Base-by-base conservation (phyloP, 2,797 vertebrate genomes). In the Gymnoscopelus braueri region DNA sequence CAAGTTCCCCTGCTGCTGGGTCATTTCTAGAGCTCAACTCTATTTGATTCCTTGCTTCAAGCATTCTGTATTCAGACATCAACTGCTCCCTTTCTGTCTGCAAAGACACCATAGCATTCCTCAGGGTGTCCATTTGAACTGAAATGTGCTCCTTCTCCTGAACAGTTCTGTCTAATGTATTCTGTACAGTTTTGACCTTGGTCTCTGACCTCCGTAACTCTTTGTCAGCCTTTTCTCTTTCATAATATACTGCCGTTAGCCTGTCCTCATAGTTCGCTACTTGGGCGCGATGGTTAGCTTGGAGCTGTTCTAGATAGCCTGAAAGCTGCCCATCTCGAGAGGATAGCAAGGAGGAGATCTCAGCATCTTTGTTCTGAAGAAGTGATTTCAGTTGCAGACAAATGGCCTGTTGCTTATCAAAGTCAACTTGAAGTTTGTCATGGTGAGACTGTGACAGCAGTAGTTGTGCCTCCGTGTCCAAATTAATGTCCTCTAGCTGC, bases 341-440 rank as follows among this genome's bases (percentile, higher is more conserved):
- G 48, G 95, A 95, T 73, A 97, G 88, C 2, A 97, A 79, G 49
- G 94, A 86, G 1, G 95, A 94, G 71, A 97, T 97, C 87, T 97
- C 96, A 0, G 90, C 77, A 23, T 97, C 95, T 92, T 97, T 97
- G 80, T 91, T 89, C 71, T 90, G 90, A 32, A 97, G 85, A 48
- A 97, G 95, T 5, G 84, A 64, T 75, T 94, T 96, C 82, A 96
- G 89, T n/a, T 96, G 94, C 51, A 92, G 78, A 26, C 92, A 91
- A 76, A 96, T 91, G 2, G 91, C 88, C 13, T 93, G 70, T 78
- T 96, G 96, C 76, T 95, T 97, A 79, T 95, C 91, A 63, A 93
- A 81, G 47, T 95, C 93, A 0, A 91, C 87, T 1, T 78, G 80
- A 3, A 86, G 64, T 64, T 84, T 90, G 68, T 95, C 93, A 52